These are phyloP conservation scores for Uropsilus gracilis DNA, from an alignment of 2,113 vertebrate species.

Conservation along the genomic window DNA sequence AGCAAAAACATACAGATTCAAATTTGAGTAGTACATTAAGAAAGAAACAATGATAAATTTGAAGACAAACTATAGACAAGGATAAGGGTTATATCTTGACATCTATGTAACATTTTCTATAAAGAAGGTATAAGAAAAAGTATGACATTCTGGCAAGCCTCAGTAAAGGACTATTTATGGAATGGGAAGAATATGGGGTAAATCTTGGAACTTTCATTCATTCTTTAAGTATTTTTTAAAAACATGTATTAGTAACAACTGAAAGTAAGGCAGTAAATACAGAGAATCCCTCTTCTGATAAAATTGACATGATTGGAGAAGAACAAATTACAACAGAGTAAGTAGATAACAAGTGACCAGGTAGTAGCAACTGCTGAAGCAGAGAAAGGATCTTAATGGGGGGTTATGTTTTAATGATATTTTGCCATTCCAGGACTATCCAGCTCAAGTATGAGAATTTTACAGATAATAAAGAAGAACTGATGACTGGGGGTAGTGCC, in stretches of 20 bases:
- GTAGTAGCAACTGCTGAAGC: background rate
- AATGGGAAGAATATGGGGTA: background rate
- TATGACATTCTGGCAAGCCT: background rate
- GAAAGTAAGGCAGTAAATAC: background rate
- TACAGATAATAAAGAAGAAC: background rate
- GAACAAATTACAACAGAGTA: background rate
- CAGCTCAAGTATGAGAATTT: background rate
- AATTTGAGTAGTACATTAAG: background rate
- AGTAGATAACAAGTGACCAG: background rate
- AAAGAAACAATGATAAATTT: background rate
- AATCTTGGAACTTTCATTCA: background rate
- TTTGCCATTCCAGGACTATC: background rate
- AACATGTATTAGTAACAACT: background rate
- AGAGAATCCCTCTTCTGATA: background rate
- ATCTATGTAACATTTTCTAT: background rate
- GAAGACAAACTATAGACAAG: background rate
- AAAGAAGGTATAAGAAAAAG: background rate
- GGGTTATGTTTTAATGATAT: background rate
- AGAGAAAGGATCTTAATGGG: background rate
- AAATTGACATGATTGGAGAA: background rate
- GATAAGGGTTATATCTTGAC: background rate
- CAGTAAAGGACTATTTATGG: background rate
- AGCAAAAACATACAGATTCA: background rate
- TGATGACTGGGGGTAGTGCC: background rate
- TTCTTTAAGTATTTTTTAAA: background rate